A percentile compares a stretch with the other conserved stretches of the same genome.
Conservation (phyloP, 2,797 vertebrate species). For the Echiichthys vipera region DNA sequence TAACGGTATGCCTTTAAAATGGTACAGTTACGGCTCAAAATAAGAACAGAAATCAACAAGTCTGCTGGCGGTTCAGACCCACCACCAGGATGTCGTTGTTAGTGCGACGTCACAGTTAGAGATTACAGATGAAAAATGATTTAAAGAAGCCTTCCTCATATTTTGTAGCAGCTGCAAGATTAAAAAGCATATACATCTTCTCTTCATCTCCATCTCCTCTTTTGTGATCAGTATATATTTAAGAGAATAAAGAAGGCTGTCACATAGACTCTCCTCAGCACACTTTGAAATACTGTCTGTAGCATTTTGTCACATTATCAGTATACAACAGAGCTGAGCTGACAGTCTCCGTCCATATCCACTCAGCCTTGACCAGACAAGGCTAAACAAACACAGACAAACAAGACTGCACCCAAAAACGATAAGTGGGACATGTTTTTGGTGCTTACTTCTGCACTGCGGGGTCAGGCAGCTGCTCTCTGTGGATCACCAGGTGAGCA, state of each 20-base stretch:
- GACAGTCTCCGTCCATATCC: neutral
- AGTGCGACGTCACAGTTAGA: too few species aligned
- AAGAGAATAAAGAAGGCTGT: neutral
- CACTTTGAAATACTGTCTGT: neutral
- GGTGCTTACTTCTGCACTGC: constrained; percentile 94
- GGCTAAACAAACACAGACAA: neutral
- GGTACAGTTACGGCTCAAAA: too few species aligned
- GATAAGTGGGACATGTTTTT: rapidly evolving
- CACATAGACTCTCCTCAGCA: neutral
- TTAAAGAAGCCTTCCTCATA: neutral
- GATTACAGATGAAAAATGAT: too few species aligned
- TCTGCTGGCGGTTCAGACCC: too few species aligned
- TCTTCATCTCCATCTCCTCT: neutral
- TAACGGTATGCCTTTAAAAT: too few species aligned
- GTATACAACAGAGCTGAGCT: neutral
- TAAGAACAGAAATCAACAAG: too few species aligned
- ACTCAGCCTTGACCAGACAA: neutral
- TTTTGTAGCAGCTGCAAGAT: neutral
- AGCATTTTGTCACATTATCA: neutral
- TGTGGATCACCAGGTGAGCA: constrained; percentile 98
- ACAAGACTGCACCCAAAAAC: neutral
- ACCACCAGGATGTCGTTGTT: too few species aligned
- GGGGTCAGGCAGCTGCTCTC: constrained; percentile 96
- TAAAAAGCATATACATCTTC: neutral
- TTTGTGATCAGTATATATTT: neutral